Evolutionary conservation across 2,888 invertebrate genomes (phyloP).

Genomic region (Molorchus minor): DNA sequence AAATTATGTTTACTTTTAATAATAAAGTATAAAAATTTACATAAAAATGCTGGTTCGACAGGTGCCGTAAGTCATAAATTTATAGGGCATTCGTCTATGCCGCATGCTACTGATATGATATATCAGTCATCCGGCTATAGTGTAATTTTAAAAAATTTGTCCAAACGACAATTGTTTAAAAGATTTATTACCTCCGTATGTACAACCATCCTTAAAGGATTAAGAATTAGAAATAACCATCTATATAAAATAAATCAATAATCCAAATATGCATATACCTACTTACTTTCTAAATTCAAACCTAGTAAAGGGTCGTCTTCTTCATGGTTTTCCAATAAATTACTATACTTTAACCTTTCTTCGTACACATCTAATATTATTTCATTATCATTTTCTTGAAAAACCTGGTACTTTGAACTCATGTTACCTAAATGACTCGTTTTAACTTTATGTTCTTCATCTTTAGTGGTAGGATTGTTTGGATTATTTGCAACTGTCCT

Average conservation of each 20-base stretch:
- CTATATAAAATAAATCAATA: background rate
- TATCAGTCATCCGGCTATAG: background rate
- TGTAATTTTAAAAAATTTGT: too few relatives aligned
- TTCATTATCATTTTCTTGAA: conserved; percentile 74
- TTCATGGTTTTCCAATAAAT: conserved; percentile 51
- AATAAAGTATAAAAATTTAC: too few relatives aligned
- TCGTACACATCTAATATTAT: conserved; percentile 80
- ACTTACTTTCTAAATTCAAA: conserved; percentile 69
- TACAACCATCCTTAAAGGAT: too few relatives aligned
- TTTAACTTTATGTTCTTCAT: too few relatives aligned
- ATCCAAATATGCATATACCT: background rate
- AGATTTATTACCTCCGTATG: too few relatives aligned
- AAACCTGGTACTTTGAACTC: conserved; percentile 71
- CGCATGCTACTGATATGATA: background rate
- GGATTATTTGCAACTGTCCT: too few relatives aligned
- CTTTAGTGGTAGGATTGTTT: too few relatives aligned
- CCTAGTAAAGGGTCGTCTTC: conserved; percentile 71
- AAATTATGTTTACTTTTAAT: too few relatives aligned
- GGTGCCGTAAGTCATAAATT: too few relatives aligned
- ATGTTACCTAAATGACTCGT: conserved; percentile 50
- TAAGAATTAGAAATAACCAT: background rate
- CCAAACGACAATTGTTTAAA: background rate
- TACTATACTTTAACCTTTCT: conserved; percentile 63
- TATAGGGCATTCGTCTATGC: background rate
- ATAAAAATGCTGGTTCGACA: too few relatives aligned